Evolutionary conservation across 2,113 vertebrate species (phyloP), one percentile per base, ranked within the genome.

Genomic region (Ellobius talpinus): DNA sequence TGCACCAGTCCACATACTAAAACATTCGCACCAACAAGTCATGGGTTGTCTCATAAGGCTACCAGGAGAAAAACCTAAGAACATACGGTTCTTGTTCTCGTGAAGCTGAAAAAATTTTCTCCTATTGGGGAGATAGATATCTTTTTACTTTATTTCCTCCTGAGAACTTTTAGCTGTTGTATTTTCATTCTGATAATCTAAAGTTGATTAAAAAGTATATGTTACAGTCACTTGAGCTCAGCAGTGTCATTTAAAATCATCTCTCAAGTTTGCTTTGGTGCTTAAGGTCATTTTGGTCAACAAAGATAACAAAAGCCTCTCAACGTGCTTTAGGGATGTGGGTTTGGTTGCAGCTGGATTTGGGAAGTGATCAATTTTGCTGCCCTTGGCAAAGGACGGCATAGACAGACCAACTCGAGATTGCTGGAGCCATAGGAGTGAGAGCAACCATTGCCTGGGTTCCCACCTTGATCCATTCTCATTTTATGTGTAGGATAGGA

Each of bases 61-160:
- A 23, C 19, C n/a, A 95, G 50, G 45, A 92, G 82, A 23, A 95
- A 82, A 96, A 85, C 52, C 29, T 33, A 91, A 33, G 81, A 65
- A 63, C 17, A 61, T 47, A 47, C 0, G 7, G 17, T 90, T 31
- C 21, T 90, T 68, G 36, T 29, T 73, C 50, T 87, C 21, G 77
- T 39, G 50, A 63, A 36, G 55, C 52, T 74, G 29, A 39, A 87
- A 47, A 86, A 81, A n/a, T 90, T 73, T 84, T 19, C 50, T 93
- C 36, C 81, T 31, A 50, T 23, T 89, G 61, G 55, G 21, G 55
- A 50, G 12, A 10, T 31, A 81, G 50, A 19, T 74, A 42, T 70
- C 36, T 77, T 87, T 23, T 87, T 86, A 72, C 74, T 89, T 76
- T 63, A 79, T 26, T 88, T 86, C 36, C 94, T 96, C 36, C 26